Evolutionary conservation across 2,797 vertebrate genomes (phyloP), one percentile per base, ranked within the genome.

Genomic region (Heterohyrax brucei): DNA sequence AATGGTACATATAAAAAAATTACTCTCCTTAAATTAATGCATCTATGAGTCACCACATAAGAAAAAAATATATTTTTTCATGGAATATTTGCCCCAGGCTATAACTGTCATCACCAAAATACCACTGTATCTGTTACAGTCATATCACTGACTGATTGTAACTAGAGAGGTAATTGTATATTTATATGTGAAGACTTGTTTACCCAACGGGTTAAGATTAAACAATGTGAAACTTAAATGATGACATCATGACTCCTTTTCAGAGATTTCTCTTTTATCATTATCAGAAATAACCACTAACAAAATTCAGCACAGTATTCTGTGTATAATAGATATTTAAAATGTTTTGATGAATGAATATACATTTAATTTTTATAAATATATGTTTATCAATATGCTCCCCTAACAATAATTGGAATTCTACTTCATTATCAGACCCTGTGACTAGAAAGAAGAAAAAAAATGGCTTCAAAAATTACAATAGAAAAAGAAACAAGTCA

Each of bases 191-290:
- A 73, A 53, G 19, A 68, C 21, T 53, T 80, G 48, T 81, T 87
- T 92, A 16, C 13, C 28, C 39, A 48, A 62, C 39, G 53, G 44
- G 10, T 39, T 61, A 50, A 77, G 59, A 96, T 33, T 72, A 83
- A 90, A 85, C 56, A 83, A 83, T 77, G 12, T 91, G 12, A 21
- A 83, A 83, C 9, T 80, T 76, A 89, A 86, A 4, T 30, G 14
- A 70, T 77, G 68, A 22, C 21, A 82, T 75, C 76, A 48, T 85
- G 76, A 87, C 80, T 12, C 0, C 24, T 87, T 56, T 78, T 61
- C 66, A 3, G 0, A 56, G 19, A 66, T 22, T 80, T 87, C 79
- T 85, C 64, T 68, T 66, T 75, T 77, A 92, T 76, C 7, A 33
- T 77, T 62, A 3, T 6, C 33, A 21, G 70, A 33, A 84, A 91